phyloP scores from a whole-genome alignment of 2,113 vertebrate genomes.

The Erinaceus europaeus region DNA sequence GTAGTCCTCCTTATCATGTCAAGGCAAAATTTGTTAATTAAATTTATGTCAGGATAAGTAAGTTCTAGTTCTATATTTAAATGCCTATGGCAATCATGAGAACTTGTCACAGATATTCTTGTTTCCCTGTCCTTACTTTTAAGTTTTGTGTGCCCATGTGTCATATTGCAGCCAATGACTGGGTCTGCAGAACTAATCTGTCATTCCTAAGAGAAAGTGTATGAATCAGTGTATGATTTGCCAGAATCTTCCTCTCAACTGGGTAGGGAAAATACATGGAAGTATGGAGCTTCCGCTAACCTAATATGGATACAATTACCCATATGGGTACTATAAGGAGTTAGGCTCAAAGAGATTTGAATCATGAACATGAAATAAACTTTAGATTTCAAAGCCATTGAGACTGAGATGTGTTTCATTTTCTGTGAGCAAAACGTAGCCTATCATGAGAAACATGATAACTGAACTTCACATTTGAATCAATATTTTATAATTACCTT shows the following conservation, averaged over 20 bases:
- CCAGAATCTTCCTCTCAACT: too few relatives aligned
- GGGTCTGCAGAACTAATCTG: background rate
- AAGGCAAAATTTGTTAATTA: constrained; percentile 11
- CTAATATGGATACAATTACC: background rate
- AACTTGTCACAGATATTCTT: background rate
- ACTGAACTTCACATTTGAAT: background rate
- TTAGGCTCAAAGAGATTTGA: background rate
- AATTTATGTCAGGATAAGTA: background rate
- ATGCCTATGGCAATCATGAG: background rate
- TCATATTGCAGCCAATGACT: background rate
- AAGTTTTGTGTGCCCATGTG: background rate
- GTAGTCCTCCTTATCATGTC: background rate
- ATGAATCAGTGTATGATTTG: background rate
- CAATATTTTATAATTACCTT: background rate
- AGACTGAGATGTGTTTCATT: background rate
- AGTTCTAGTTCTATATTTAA: background rate
- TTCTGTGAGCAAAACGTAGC: background rate
- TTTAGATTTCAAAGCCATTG: background rate
- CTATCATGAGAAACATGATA: background rate
- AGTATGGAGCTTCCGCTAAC: background rate
- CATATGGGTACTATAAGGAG: background rate
- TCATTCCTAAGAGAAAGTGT: background rate
- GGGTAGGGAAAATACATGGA: background rate
- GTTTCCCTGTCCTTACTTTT: background rate
- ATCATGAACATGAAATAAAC: background rate